Percentiles rank a stretch among this genome's conserved stretches.
phyloP scores from a whole-genome alignment of 2,888 invertebrate species.

The Celastrina argiolus region DNA sequence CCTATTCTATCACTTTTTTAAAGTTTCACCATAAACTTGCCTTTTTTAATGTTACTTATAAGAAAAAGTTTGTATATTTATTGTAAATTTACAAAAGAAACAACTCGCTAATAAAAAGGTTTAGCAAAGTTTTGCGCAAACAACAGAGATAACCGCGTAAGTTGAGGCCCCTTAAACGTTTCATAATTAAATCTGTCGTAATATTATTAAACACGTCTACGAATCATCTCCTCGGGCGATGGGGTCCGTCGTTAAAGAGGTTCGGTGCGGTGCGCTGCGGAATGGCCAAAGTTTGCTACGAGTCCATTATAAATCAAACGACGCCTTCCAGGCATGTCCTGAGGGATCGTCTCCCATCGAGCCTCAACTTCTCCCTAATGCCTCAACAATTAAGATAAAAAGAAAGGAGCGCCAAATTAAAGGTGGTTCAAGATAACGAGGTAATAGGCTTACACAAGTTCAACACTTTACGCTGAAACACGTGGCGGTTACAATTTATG shows the following conservation, averaged over 20 bases:
- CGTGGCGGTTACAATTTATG: conserved; percentile 18
- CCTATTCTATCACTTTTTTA: not conserved
- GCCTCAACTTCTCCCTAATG: conserved; percentile 71
- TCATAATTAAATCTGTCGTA: conserved; percentile 77
- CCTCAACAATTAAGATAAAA: conserved; percentile 78
- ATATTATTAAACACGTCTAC: conserved; percentile 77
- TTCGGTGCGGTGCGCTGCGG: conserved; percentile 64
- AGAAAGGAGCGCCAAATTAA: conserved; percentile 75
- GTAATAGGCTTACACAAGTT: conserved; percentile 68
- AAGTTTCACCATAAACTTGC: not conserved
- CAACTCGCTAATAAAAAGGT: conserved; percentile 4
- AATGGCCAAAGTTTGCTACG: conserved; percentile 76
- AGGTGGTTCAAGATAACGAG: conserved; percentile 77
- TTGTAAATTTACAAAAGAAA: not conserved
- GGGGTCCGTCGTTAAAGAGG: conserved; percentile 75
- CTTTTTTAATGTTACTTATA: not conserved
- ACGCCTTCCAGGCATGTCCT: conserved; percentile 75
- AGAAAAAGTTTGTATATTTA: conserved; percentile 1
- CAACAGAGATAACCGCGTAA: conserved; percentile 58
- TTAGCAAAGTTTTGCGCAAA: conserved; percentile 45
- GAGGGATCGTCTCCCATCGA: conserved; percentile 71
- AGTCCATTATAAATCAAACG: conserved; percentile 79
- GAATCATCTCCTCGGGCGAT: conserved; percentile 75
- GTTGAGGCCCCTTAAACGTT: conserved; percentile 69
- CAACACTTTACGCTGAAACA: conserved; percentile 41